Evolutionary conservation across 2,888 invertebrate genomes (phyloP).

Genomic region (Pristionchus japonicus): DNA sequence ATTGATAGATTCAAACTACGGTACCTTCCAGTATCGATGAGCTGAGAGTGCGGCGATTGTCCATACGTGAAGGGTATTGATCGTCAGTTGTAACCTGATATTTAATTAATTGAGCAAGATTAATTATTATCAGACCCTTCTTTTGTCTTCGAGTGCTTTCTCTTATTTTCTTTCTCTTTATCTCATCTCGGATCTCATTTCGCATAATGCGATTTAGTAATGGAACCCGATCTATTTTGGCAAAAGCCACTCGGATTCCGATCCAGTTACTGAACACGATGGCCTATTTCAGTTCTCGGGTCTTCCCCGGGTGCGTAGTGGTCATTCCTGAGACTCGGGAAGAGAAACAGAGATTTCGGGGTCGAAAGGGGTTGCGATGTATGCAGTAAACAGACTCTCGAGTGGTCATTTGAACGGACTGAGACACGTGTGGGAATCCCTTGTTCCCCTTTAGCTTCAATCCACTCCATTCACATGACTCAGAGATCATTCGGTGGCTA

Average conservation of each 20-base stretch:
- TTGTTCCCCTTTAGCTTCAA: neutral
- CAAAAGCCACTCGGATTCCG: neutral
- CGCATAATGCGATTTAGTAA: neutral
- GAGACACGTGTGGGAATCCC: constrained; percentile 3
- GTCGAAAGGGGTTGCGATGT: neutral
- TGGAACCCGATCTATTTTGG: constrained; percentile 32
- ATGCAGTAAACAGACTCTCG: constrained; percentile 41
- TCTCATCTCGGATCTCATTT: neutral
- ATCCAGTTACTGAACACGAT: constrained; percentile 17
- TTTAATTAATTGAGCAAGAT: no score
- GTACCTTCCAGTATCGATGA: constrained; percentile 74
- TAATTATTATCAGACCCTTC: neutral
- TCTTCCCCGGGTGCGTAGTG: neutral
- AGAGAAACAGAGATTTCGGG: constrained; percentile 34
- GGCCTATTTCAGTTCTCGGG: neutral
- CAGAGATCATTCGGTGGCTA: neutral
- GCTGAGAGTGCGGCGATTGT: constrained; percentile 72
- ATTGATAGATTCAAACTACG: neutral
- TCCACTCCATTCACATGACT: neutral
- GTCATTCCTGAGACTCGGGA: neutral
- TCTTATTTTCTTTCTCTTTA: constrained; percentile 30
- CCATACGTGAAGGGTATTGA: constrained; percentile 73
- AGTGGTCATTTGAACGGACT: constrained; percentile 36
- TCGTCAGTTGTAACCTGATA: constrained; percentile 65
- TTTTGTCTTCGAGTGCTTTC: neutral